Conservation (phyloP, 2,113 vertebrate species). For the Bufo gargarizans region DNA sequence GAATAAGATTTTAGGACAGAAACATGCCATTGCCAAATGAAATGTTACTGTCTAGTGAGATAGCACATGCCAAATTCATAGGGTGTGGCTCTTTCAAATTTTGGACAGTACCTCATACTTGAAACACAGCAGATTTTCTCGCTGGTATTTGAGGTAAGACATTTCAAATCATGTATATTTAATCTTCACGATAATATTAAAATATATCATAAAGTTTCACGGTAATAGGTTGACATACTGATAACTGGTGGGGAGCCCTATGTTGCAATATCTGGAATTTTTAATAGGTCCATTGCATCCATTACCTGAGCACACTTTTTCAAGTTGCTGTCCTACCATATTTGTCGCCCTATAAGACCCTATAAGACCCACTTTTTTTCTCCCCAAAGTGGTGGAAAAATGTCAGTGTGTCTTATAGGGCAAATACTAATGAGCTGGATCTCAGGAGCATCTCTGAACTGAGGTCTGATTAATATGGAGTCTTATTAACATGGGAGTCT, state of each 20-base stretch:
- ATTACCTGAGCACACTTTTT: too few relatives aligned
- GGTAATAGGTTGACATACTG: not conserved
- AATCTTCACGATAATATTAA: not conserved
- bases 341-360: too few relatives aligned
- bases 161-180: not conserved
- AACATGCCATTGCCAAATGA: slow-evolving; percentile 32
- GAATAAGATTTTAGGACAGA: slow-evolving; percentile 15
- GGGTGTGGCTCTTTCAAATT: slow-evolving; percentile 23
- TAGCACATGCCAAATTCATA: slow-evolving; percentile 33
- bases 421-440: too few relatives aligned
- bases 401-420: too few relatives aligned
- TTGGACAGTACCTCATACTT: not conserved
- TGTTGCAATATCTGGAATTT: not conserved
- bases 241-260: not conserved
- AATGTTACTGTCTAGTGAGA: slow-evolving; percentile 38
- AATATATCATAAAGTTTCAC: not conserved
- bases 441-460: too few relatives aligned
- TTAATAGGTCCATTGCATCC: too few relatives aligned
- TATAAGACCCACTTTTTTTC: too few relatives aligned
- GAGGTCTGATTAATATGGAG: too few relatives aligned
- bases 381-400: too few relatives aligned
- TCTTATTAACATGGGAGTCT: too few relatives aligned
- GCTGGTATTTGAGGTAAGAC: not conserved
- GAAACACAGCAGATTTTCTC: slow-evolving; percentile 26
- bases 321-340: too few relatives aligned